Base-by-base conservation (phyloP, 2,797 vertebrate genomes). In the Hybognathus amarus region DNA sequence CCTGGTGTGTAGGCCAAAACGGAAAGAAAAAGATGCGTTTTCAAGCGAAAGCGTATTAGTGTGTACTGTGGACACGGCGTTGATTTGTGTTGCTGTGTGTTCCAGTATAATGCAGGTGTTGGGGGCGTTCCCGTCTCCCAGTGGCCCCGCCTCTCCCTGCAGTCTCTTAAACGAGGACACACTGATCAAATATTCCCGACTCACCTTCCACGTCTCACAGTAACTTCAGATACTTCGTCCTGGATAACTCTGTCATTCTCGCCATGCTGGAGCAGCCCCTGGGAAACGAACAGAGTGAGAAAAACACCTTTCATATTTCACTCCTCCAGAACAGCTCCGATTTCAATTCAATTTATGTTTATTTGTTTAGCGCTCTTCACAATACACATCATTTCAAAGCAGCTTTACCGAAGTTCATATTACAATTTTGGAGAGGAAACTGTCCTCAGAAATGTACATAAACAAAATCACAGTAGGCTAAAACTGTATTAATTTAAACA, bases 171-270 rank as follows among this genome's bases (percentile, higher is more conserved):
- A 97, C 85, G 96, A 97, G 90, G 95, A 94, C 86, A 97, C 95
- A 0, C 91, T 97, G 86, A 96, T 97, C 88, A 95, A 95, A 84
- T 96, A 95, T 77, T 96, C 96, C 77, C 90, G 96, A 22, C 91
- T 97, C 69, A 94, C 95, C 56, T 95, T n/a, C 95, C 83, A 92
- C 96, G 83, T 95, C 95, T 89, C 95, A 93, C 89, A 94, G 94
- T 71, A 96, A 95, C 87, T 97, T 98, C 92, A 93, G 96, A 71
- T 98, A 97, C 90, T 98, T 97, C 24, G 96, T 97, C 84, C 84
- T 98, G 91, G 97, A 98, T 87, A 96, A 96, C 85, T 97, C 96
- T 0, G 96, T 97, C 85, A 96, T 98, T 85, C 92, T 98, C 85
- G 96, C 96, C 20, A 95, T 97, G 94, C 83, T 97, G 93, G 97